Evolutionary conservation across 2,797 vertebrate species (phyloP), one percentile per base, ranked within the genome.

Genomic region (Basileuterus tristriatus): DNA sequence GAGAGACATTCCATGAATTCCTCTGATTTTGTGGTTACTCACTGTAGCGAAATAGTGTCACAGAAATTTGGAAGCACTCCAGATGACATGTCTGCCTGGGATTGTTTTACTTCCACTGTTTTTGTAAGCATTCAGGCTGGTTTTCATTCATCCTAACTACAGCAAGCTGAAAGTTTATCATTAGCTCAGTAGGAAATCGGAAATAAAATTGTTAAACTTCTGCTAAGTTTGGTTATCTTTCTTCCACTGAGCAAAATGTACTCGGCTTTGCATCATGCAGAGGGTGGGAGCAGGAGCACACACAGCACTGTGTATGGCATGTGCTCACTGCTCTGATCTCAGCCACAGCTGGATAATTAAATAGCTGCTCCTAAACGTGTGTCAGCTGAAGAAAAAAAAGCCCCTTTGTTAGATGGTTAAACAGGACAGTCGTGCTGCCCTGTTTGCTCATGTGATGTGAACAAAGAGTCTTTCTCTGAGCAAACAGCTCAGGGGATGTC

Each of bases 1-100:
- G 58, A 96, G 93, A 93, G 87, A 91, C 93, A 94, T 96, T 95
- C 93, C 92, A 80, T 7, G 29, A 86, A 94, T 96, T 94, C 94
- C 65, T 90, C 43, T 86, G 72, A 95, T 88, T 90, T 87, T 94
- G 90, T 95, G 78, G 89, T 96, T 97, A 90, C 58, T 90, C 75
- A n/a, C 46, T 87, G 71, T 55, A 96, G 93, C 46, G 5, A 83
- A 93, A 92, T 11, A 85, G 47, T 71, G 87, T 89, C 94, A 91
- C 32, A 95, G 71, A 77, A 58, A 92, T 75, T 41, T 89, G 90
- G 93, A 92, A 93, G 65, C 64, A 65, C 87, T 83, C 82, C 81
- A 89, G 71, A 68, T 83, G 78, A 87, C 34, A 64, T 8, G 62
- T 65, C 80, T 90, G 86, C 32, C 78, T 90, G 34, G 41, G 8